Evolutionary conservation across 2,888 invertebrate species (phyloP), one percentile per base, ranked within the genome.

Genomic region (Baccha elongata): DNA sequence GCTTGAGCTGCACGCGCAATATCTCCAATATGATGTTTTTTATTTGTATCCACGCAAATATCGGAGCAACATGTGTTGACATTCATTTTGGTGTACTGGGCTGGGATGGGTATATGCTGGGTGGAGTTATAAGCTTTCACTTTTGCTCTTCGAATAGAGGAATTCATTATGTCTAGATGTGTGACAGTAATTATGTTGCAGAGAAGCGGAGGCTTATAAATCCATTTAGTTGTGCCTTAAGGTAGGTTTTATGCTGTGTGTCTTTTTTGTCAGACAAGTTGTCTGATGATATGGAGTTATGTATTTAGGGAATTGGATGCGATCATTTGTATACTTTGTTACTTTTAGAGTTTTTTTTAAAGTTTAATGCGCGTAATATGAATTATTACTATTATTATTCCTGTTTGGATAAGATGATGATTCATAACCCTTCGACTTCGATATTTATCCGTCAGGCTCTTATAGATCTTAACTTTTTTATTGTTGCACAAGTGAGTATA

Each of bases 121-220:
- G 29, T 32, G 8, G 29, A 60, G 65, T n/a, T n/a, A 71, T 44
- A 60, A 81, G 81, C 81, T 81, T 81, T 81, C 81, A 81, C 81
- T 81, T 81, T 81, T 65, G 15, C 48, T 40, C 11, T 60, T 15
- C 19, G 50, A 26, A 65, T 64, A 69, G 65, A 55, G 58, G 67
- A 76, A 72, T 81, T 81, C 69, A 76, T 76, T 76, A 65, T 62
- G 71, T 71, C 48, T 65, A 35, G 42, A 19, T 60, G 40, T 65
- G 71, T 65, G 71, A 71, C 81, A 71, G 60, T 76, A 71, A 76
- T 67, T 71, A 65, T 50, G 46, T 29, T 40, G 58, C 44, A 64
- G 42, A 74, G 42, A 62, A 62, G 55, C n/a, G 26, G 40, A 40
- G 17, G 58, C 40, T 58, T 58, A 75, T 65, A 44, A 60, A 71